Evolutionary conservation across 2,888 invertebrate genomes (phyloP), one percentile per base, ranked within the genome.

Genomic region (Tenodera sinensis): DNA sequence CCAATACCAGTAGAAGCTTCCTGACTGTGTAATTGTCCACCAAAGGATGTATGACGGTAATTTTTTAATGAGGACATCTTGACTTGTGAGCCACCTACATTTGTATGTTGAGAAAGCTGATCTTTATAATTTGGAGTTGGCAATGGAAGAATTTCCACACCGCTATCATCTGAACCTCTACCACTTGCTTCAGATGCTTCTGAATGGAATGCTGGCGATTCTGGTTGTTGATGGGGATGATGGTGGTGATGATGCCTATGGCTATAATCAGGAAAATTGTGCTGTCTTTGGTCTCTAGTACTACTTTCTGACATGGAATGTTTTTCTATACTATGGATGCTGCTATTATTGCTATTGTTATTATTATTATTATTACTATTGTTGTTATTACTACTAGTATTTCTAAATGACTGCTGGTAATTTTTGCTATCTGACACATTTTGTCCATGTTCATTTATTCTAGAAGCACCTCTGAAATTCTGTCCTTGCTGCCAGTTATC

Each of bases 1-100:
- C n/a, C 27, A 28, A 47, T 28, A 83, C 83, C 86, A 25, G 85
- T 85, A 30, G 71, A 20, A 28, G 83, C 54, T 20, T 89, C 89
- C 30, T 83, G 82, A 71, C 8, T 81, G 20, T 89, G 86, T n/a
- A 86, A 7, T 20, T 87, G 85, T 25, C 83, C 28, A 28, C n/a
- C 47, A 54, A 89, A 89, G 83, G 89, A 27, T 83, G 89, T 88
- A 28, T 92, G 91, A 9, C 91, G 91, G 87, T 92, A 93, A 89
- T 91, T 92, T 82, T 91, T 90, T 89, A 91, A 84, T n/a, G 91
- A 89, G 20, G 85, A 27, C 20, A 83, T 54, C 20, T 86, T 89
- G 25, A 47, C 54, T 81, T 88, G 89, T n/a, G 85, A 28, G 20
- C 82, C 2, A n/a, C 42, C 15, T 20, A 34, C 12, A 71, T 82